Evolutionary conservation across 2,888 invertebrate genomes (phyloP), one percentile per base, ranked within the genome.

Genomic region (Drosophila aldrichi): DNA sequence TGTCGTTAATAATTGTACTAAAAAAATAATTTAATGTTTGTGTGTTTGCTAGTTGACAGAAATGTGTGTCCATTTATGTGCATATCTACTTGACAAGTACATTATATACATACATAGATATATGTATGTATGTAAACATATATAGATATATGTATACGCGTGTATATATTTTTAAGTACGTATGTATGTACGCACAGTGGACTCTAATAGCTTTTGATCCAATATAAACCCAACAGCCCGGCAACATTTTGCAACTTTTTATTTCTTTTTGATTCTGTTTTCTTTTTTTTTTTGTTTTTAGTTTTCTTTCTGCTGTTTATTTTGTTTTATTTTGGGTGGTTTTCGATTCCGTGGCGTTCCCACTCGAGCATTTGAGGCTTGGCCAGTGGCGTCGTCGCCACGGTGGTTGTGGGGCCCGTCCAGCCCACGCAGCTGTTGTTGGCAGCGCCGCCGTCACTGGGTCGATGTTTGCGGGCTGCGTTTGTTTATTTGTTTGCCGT

Each of bases 401-500:
- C 8, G 36, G 54, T n/a, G 29, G 51, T 25, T 63, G 22, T 32
- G 43, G 59, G 34, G 56, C 32, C 36, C 8, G 43, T 40, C 25
- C 22, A 52, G 40, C 68, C 41, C 38, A 59, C 59, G 36, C 29
- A 16, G 20, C 43, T 40, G 20, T 18, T 29, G 68, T 16, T 44
- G 36, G 49, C 36, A 44, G 34, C 49, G 48, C 9, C 62, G 69
- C 69, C 73, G 75, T 68, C 80, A 64, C 78, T 81, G 82, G 74
- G 29, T 59, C 66, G 68, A 76, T 86, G 83, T 84, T 86, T 86
- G 84, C 74, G 68, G 64, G 75, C 61, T 43, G 73, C 67, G 73
- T 84, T 84, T 86, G 87, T 84, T 84, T 85, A 85, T 74, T 77
- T 77, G 79, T 77, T 79, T 74, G 77, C 59, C 66, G 77, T 77